Evolutionary conservation across 2,113 vertebrate genomes (phyloP).

Genomic region (Mesembrinibis cayennensis): DNA sequence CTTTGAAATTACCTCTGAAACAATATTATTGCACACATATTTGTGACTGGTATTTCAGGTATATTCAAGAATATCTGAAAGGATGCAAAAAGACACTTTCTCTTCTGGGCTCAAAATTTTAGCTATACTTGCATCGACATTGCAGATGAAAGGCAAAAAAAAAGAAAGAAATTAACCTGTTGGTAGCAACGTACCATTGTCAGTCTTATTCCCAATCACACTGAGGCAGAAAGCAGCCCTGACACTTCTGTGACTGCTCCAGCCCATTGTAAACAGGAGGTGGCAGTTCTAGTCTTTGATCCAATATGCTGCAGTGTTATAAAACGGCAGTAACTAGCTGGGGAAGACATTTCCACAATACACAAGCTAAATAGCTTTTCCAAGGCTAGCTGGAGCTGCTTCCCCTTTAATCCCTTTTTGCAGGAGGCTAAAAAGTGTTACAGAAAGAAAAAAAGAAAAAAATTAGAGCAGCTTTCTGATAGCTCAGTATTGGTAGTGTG

Average conservation of each 20-base stretch:
- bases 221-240: background rate
- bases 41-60: background rate
- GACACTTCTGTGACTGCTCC: constrained; percentile 1
- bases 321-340: constrained; percentile 8
- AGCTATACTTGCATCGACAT: background rate
- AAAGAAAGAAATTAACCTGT: background rate
- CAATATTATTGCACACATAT: background rate
- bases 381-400: background rate
- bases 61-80: background rate
- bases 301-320: constrained; percentile 32
- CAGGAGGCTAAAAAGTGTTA: constrained; percentile 2
- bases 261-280: constrained; percentile 43
- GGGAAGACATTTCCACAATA: constrained; percentile 5
- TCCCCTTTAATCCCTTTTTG: background rate
- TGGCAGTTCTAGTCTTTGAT: constrained; percentile 57
- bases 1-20: background rate
- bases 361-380: constrained; percentile 25
- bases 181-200: background rate
- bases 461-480: background rate
- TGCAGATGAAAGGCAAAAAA: background rate
- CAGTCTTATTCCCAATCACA: background rate
- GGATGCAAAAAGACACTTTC: background rate
- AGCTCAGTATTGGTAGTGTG: background rate
- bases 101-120: background rate
- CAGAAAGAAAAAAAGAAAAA: background rate